phyloP scores from a whole-genome alignment of 2,113 vertebrate species.

The Dipodomys spectabilis region DNA sequence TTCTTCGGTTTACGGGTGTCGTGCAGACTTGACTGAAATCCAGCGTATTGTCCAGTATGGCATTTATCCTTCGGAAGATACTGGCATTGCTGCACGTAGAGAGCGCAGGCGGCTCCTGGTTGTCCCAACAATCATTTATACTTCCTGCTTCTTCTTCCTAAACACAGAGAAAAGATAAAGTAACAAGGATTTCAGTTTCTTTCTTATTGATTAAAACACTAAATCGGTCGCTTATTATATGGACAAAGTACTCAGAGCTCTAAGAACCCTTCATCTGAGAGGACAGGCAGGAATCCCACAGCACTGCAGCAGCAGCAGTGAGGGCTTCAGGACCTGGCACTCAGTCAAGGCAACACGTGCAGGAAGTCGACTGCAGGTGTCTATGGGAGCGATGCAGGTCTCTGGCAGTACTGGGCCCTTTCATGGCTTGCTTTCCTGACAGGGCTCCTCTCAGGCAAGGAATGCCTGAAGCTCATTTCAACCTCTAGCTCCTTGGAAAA shows the following conservation, averaged over 20 bases:
- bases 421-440: too few species aligned
- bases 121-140: slow-evolving; percentile 91
- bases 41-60: slow-evolving; percentile 96
- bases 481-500: too few species aligned
- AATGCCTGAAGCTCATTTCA: too few species aligned
- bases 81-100: slow-evolving; percentile 97
- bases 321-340: too few species aligned
- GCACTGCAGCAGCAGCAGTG: too few species aligned
- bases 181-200: neutral
- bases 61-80: slow-evolving; percentile 97
- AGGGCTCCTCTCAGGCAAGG: too few species aligned
- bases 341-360: too few species aligned
- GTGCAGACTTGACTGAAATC: slow-evolving; percentile 97
- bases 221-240: too few species aligned
- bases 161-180: slow-evolving; percentile 48
- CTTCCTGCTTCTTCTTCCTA: slow-evolving; percentile 93
- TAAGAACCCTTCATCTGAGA: neutral
- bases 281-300: too few species aligned
- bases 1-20: slow-evolving; percentile 91
- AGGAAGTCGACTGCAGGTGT: too few species aligned
- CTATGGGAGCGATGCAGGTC: too few species aligned
- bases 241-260: neutral
- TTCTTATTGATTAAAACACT: neutral
- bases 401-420: too few species aligned
- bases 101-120: slow-evolving; percentile 90